Conservation (phyloP, 1,140 invertebrate species). For the Calycopis cecrops region DNA sequence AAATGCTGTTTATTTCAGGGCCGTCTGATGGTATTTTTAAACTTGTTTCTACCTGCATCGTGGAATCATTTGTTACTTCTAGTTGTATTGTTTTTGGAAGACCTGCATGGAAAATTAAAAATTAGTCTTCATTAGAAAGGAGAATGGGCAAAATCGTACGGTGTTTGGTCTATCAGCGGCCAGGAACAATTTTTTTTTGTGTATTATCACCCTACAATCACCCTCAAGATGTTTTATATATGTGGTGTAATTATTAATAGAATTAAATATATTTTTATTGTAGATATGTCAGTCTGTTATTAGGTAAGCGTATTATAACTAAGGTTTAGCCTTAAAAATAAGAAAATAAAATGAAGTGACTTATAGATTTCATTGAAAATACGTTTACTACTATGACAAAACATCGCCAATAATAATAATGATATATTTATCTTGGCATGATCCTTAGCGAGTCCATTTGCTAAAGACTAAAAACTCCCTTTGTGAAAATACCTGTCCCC, state of each 20-base stretch:
- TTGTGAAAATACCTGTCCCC: no score
- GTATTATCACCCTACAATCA: conserved; percentile 7
- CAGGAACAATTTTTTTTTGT: conserved; percentile 5
- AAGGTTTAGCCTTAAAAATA: conserved; percentile 9
- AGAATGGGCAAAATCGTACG: no score
- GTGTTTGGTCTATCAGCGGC: no score
- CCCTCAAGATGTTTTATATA: conserved; percentile 11
- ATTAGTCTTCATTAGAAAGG: no score
- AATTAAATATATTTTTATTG: conserved; percentile 13
- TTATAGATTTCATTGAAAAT: conserved; percentile 13
- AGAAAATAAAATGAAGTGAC: conserved; percentile 15
- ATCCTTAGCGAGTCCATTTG: no score
- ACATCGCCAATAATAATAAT: no score
- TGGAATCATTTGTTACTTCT: conserved; percentile 60
- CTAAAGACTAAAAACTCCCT: no score
- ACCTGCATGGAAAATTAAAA: conserved; percentile 31
- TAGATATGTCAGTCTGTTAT: no score
- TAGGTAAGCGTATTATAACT: conserved; percentile 9
- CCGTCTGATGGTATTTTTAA: conserved; percentile 62
- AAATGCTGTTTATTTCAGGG: conserved; percentile 58
- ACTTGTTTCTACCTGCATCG: conserved; percentile 44
- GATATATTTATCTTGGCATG: no score
- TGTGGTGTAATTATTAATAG: conserved; percentile 11
- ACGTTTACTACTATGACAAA: conserved; percentile 8
- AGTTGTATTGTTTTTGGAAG: conserved; percentile 56